Evolutionary conservation across 2,113 vertebrate species (phyloP), one percentile per base, ranked within the genome.

Genomic region (Elephantulus edwardii): DNA sequence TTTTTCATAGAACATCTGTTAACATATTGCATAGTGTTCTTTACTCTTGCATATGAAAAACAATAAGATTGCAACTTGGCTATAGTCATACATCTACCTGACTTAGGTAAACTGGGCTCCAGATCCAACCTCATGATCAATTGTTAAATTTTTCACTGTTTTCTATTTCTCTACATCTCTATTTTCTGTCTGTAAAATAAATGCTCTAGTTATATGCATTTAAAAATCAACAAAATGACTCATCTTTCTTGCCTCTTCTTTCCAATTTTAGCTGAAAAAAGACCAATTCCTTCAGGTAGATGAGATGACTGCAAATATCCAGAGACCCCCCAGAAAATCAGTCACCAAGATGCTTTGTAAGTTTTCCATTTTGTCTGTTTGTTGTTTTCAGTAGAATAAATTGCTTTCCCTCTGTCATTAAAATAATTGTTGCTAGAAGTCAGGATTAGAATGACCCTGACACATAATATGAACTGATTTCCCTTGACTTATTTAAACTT

Each of bases 321-420:
- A 98, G 91, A 97, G 96, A 84, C 96, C 97, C 22, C 97, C 97
- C 80, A 97, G 97, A 86, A 98, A 97, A 94, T 97, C 98, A 72
- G 94, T 98, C 88, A 98, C 97, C 86, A 98, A 97, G 92, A 98
- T 98, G 98, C 2, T 98, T 22, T 97, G 98, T 98, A 94, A 98
- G 97, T 96, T 75, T 0, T 42, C 28, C 28, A 24, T 7, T 72
- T 26, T 70, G 68, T 74, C 52, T 54, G 22, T 30, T 52, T 62
- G 35, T 6, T 40, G 22, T 78, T 78, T 10, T 79, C 86, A 80
- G 8, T 44, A 35, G 77, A 35, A 28, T 1, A 9, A 76, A 90
- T 80, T 80, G n/a, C 13, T 35, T 22, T 40, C 20, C 1, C 42
- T 74, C 54, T 66, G 12, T 3, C 83, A 35, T 16, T 54, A 3